Evolutionary conservation across 2,888 invertebrate species (phyloP).

Genomic region (Tenthredo livida): DNA sequence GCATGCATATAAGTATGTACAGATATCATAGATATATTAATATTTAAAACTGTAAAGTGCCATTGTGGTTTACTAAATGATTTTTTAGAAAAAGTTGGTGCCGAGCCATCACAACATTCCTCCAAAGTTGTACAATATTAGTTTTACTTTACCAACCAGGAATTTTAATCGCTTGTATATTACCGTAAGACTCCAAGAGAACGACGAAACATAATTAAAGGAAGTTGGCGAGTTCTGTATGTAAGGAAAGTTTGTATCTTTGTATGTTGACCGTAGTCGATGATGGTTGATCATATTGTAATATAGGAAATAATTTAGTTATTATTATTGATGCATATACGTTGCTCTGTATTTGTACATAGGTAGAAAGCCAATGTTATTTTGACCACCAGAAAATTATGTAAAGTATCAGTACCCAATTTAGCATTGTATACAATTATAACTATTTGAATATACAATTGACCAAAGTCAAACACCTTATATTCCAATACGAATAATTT

Average conservation of each 20-base stretch:
- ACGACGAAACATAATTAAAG: slow-evolving; percentile 60
- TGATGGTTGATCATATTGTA: slow-evolving; percentile 67
- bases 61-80: slow-evolving; percentile 77
- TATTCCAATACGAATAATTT: neutral
- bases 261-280: slow-evolving; percentile 74
- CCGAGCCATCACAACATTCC: slow-evolving; percentile 78
- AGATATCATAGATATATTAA: slow-evolving; percentile 73
- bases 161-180: slow-evolving; percentile 67
- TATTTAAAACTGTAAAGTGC: slow-evolving; percentile 78
- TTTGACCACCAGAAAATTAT: slow-evolving; percentile 76
- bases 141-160: slow-evolving; percentile 73
- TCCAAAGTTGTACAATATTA: slow-evolving; percentile 79
- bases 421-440: slow-evolving; percentile 77
- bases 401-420: slow-evolving; percentile 76
- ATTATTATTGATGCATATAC: slow-evolving; percentile 74
- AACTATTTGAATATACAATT: slow-evolving; percentile 75
- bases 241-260: slow-evolving; percentile 75
- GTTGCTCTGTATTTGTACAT: slow-evolving; percentile 77
- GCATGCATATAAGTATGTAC: slow-evolving; percentile 35
- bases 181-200: slow-evolving; percentile 62
- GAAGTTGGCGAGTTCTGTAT: slow-evolving; percentile 69
- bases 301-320: slow-evolving; percentile 75
- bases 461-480: slow-evolving; percentile 19
- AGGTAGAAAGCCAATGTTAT: slow-evolving; percentile 76
- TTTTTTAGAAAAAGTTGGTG: slow-evolving; percentile 76